Base-by-base conservation (phyloP, 2,888 invertebrate species). In the Octonoba sinensis region DNA sequence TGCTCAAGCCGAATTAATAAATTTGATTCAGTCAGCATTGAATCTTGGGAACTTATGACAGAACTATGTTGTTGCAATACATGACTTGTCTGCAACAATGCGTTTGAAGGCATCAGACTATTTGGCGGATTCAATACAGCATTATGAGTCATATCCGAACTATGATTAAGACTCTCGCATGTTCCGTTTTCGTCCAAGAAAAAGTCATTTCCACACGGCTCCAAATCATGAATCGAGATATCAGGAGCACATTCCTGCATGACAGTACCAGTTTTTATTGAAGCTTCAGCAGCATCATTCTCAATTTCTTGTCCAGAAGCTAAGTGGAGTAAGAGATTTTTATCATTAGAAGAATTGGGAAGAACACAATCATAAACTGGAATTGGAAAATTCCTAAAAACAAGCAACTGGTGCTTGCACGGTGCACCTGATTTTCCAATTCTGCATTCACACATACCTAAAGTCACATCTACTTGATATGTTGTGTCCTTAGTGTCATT, bases 361-460 rank as follows among this genome's bases (percentile, higher is more conserved):
- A 66, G 72, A 24, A 76, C 60, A 47, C 71, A 82, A 18, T 82
- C 82, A 47, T 82, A 82, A n/a, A 65, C 51, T 16, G 82, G 82
- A 22, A 82, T 51, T 12, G 82, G 49, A 44, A 82, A 82, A 36
- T 82, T 82, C 1, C 82, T 66, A 24, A 66, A 76, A 18, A 82
- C 82, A 22, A 82, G 36, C 0, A 82, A 49, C 47, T 82, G 82
- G 47, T 82, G 82, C 36, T 82, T 82, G 49, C 82, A 82, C 0
- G 82, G 82, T 13, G 82, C 82, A 13, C 82, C 82, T 6, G 54
- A 57, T 44, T 72, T 76, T 1, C 82, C 82, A 20, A 56, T 71
- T 36, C 72, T 59, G 44, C 82, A 82, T 60, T 82, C 82, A 49
- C 82, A 82, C 71, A 82, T 66, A 3, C 82, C 82, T 27, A 82